Evolutionary conservation across 2,888 invertebrate species (phyloP).

Genomic region (Cephalotes varians): DNA sequence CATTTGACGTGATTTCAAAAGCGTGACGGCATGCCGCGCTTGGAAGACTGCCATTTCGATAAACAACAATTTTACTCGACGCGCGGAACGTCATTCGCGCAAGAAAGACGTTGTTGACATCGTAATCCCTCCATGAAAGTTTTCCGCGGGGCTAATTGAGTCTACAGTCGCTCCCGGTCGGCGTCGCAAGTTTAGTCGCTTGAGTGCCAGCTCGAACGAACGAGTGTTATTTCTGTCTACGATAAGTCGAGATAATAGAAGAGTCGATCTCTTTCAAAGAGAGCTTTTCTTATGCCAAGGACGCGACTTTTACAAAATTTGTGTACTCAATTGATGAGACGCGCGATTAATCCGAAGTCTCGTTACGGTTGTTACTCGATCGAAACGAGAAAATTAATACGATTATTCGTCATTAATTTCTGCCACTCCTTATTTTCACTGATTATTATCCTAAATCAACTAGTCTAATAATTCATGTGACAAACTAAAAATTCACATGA

Average conservation of each 20-base stretch:
- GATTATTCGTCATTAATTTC: background rate
- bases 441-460: background rate
- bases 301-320: slow-evolving; percentile 5
- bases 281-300: background rate
- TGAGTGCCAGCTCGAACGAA: slow-evolving; percentile 53
- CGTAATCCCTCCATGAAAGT: slow-evolving; percentile 78
- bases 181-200: slow-evolving; percentile 71
- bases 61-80: slow-evolving; percentile 66
- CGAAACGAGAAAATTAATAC: background rate
- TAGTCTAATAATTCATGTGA: background rate
- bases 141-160: slow-evolving; percentile 79
- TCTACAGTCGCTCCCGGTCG: slow-evolving; percentile 62
- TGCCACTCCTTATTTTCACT: background rate
- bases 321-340: background rate
- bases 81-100: slow-evolving; percentile 61
- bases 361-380: background rate
- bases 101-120: slow-evolving; percentile 78
- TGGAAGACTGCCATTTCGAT: slow-evolving; percentile 69
- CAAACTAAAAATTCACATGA: too few species aligned
- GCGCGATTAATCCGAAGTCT: background rate
- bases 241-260: slow-evolving; percentile 59
- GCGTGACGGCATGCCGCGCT: slow-evolving; percentile 40
- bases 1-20: slow-evolving; percentile 42
- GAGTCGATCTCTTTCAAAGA: slow-evolving; percentile 56
- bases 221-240: slow-evolving; percentile 61